phyloP scores from a whole-genome alignment of 1,140 invertebrate species.

The Bombus sibiricus region DNA sequence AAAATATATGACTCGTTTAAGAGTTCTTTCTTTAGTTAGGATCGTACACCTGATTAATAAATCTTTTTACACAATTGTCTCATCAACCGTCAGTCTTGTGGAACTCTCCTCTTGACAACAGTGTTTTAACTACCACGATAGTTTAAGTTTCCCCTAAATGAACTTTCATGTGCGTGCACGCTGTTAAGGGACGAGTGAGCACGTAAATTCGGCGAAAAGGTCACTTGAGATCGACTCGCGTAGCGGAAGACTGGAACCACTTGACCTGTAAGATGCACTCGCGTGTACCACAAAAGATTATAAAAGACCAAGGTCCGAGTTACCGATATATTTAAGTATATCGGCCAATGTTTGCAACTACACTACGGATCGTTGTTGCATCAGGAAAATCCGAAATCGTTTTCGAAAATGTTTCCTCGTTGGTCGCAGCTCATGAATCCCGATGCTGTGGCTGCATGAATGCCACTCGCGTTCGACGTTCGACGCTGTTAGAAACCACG shows the following conservation, averaged over 20 bases:
- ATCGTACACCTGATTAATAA: neutral
- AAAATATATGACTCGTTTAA: too few relatives aligned
- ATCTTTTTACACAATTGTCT: neutral
- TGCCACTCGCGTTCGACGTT: neutral
- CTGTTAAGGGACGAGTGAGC: too few relatives aligned
- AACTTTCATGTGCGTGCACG: neutral
- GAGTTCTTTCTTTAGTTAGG: too few relatives aligned
- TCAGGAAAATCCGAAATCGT: neutral
- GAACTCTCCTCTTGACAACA: neutral
- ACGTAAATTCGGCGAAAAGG: neutral
- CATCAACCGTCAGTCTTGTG: neutral
- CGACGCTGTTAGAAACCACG: neutral
- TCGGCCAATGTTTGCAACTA: neutral
- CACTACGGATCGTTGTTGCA: neutral
- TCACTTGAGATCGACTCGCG: neutral
- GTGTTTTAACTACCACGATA: neutral
- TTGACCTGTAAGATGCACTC: conserved; percentile 13
- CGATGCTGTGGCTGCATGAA: too few relatives aligned
- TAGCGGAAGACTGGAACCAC: neutral
- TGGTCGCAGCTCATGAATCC: neutral
- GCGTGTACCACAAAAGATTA: neutral
- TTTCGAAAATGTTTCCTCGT: neutral
- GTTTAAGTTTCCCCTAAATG: neutral
- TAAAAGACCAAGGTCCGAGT: neutral
- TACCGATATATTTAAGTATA: neutral